Base-by-base conservation (phyloP, 2,888 invertebrate genomes). In the Morpho helenor region DNA sequence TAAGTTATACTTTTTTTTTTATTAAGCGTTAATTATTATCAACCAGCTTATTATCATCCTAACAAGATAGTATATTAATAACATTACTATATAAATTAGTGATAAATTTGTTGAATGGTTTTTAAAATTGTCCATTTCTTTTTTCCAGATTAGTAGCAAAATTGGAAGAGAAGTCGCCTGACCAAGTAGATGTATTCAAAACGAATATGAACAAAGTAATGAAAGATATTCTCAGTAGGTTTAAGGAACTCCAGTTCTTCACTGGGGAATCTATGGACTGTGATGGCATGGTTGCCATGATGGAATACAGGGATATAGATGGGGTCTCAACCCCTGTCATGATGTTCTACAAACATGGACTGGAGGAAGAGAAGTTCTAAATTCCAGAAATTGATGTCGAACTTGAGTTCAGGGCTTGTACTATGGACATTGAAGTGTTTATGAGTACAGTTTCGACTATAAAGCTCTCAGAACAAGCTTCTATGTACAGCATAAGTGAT, bases 291-390 rank as follows among this genome's bases (percentile, higher is more conserved):
- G 96, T 99, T n/a, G 97, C 95, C 63, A 92, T 99, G 80, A 93
- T 97, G 88, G 98, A 98, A 84, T 99, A 98, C 87, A 94, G 97
- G 80, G 98, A 98, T 63, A 94, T 96, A 61, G 93, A 96, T 70
- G 97, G 96, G 53, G 92, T 93, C 4, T 94, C 94, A 68, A 92
- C 95, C 54, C 98, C 99, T 53, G 94, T 97, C 70, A 92, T 99
- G 82, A 97, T 98, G 96, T 97, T 98, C 91, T 97, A 97, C 91
- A 98, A 98, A 89, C 98, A 98, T 74, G 99, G 98, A 65, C 93
- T 99, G 64, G 94, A 95, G 59, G 98, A 98, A 84, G 98, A 99
- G 91, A 99, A 99, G 91, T 97, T 96, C 91, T 98, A 96, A 88
- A 59, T 73, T 7, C 7, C 43, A 7, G 53, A 53, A 8, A 16